A percentile compares a stretch with the other conserved stretches of the same genome.
These are phyloP conservation scores for Hapalemur alaotrensis DNA, from an alignment of 2,797 vertebrate genomes.

Conservation along the genomic window DNA sequence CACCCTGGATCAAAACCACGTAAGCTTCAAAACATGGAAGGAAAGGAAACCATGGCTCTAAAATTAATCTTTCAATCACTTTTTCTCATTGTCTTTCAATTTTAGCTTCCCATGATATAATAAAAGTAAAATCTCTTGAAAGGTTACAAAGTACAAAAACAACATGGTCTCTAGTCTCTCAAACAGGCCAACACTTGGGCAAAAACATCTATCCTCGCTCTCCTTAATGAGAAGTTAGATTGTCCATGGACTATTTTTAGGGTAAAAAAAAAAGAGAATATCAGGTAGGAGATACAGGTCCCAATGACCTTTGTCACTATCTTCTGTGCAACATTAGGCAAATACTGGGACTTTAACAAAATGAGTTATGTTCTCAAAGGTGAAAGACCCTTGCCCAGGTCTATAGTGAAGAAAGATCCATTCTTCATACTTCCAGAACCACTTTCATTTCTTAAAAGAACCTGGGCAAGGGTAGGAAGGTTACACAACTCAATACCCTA, in stretches of 20 bases:
- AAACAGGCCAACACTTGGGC: not conserved
- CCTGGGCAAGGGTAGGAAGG: not conserved
- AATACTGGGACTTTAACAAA: not conserved
- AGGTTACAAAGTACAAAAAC: not conserved
- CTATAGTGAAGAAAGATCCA: not conserved
- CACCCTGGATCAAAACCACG: not conserved
- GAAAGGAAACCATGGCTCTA: not conserved
- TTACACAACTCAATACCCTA: not conserved
- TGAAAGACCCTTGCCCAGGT: not conserved
- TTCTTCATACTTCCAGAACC: not conserved
- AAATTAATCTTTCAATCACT: not conserved
- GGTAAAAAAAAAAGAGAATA: not conserved
- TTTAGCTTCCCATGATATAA: not conserved
- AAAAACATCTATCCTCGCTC: not conserved
- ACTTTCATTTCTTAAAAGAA: constrained; percentile 21
- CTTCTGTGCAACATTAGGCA: not conserved
- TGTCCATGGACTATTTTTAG: not conserved
- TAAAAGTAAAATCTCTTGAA: constrained; percentile 24
- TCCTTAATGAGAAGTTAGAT: not conserved
- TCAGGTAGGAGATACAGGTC: not conserved
- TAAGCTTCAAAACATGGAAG: not conserved
- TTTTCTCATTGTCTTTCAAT: not conserved
- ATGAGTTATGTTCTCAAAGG: not conserved
- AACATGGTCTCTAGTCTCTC: not conserved
- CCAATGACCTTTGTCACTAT: not conserved